Conservation (phyloP, 2,888 invertebrate genomes). For the Creontiades dilutus region DNA sequence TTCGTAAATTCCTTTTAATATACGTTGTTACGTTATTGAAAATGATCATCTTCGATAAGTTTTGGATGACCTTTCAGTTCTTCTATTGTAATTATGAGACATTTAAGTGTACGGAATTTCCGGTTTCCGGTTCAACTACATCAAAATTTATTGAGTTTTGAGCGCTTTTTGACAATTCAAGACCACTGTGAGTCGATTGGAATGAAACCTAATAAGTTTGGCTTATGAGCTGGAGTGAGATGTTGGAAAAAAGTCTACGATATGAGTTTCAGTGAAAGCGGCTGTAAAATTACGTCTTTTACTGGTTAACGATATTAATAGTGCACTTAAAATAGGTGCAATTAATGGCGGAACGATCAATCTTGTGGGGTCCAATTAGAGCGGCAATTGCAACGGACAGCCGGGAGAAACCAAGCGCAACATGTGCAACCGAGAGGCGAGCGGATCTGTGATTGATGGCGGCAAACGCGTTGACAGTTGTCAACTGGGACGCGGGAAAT, state of each 20-base stretch:
- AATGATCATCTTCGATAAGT: too few relatives aligned
- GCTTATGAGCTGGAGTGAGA: too few relatives aligned
- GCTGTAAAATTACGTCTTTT: too few relatives aligned
- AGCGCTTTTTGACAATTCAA: conserved; percentile 12
- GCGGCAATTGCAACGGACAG: conserved; percentile 46
- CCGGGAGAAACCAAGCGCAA: conserved; percentile 9
- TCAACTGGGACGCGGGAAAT: conserved; percentile 2
- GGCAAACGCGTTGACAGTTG: conserved; percentile 34
- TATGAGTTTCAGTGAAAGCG: too few relatives aligned
- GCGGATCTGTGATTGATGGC: conserved; percentile 52
- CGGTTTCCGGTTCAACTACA: background rate
- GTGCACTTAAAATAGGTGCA: background rate
- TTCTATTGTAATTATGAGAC: background rate
- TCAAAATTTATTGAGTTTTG: conserved; percentile 32
- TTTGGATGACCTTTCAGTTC: too few relatives aligned
- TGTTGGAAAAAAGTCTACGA: too few relatives aligned
- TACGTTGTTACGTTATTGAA: too few relatives aligned
- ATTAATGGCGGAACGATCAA: conserved; percentile 42
- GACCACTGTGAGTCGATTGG: background rate
- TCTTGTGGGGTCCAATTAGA: conserved; percentile 55
- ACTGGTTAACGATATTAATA: background rate
- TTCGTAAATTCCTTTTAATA: too few relatives aligned
- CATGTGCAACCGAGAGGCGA: conserved; percentile 20
- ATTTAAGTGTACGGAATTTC: background rate
- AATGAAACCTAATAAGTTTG: too few relatives aligned